Base-by-base conservation (phyloP, 2,888 invertebrate genomes). In the Phalera bucephala region DNA sequence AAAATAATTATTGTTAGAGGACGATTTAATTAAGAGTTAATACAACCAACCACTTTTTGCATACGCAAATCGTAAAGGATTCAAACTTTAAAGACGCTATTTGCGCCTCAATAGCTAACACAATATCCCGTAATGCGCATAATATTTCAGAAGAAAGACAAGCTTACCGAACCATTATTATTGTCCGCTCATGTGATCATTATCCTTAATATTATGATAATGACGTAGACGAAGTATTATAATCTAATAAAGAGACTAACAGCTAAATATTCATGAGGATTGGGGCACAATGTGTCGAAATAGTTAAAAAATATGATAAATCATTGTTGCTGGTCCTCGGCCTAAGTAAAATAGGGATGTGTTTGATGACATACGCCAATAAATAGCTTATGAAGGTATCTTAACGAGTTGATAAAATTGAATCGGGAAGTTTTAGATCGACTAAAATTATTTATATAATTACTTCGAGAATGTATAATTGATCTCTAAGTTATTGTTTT, bases 211-310 rank as follows among this genome's bases (percentile, higher is more conserved):
- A 60, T 52, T 54, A 63, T 51, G 52, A 47, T 58, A 64, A 71
- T 64, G 57, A 59, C 42, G 31, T 25, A 35, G 47, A 52, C 42
- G 51, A 62, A 66, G 57, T 56, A 36, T 64, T 58, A 61, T 52
- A 50, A 43, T 37, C 36, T 52, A 34, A 46, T 57, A 56, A 59
- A 63, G 59, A 52, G 55, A 36, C 50, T 41, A 32, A 47, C 37
- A 37, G 35, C 46, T 57, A 50, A 64, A 66, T 72, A 75, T 72
- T 74, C 72, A 73, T 64, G 62, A 65, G 59, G 55, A 57, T 49
- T 45, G 36, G 45, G 38, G 38, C 39, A 54, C 51, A 58, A 55
- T 58, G 56, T 45, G 58, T 49, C 47, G 40, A 39, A 36, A 52
- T 33, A 45, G 46, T 45, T 39, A 25, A 35, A n/a, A 60, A 60